A percentile compares a stretch with the other conserved stretches of the same genome.
phyloP scores from a whole-genome alignment of 2,797 vertebrate genomes.

The Acestrorhynchus altus region DNA sequence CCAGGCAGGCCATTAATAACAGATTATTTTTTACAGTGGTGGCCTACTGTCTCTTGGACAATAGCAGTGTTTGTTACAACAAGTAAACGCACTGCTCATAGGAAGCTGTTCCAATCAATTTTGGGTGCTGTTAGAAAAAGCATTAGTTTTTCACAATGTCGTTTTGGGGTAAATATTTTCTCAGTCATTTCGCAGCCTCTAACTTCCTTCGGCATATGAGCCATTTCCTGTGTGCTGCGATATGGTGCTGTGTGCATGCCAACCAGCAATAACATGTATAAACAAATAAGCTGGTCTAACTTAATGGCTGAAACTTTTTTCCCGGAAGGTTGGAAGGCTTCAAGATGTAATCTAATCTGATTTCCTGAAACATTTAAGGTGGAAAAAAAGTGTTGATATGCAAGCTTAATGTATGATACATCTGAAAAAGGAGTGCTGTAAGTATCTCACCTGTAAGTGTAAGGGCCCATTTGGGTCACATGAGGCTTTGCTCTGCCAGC shows the following conservation, averaged over 20 bases:
- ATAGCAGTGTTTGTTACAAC: background rate
- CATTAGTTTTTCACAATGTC: slow-evolving; percentile 5
- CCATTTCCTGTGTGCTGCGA: slow-evolving; percentile 24
- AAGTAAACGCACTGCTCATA: background rate
- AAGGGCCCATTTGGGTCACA: slow-evolving; percentile 81
- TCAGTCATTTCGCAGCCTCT: background rate
- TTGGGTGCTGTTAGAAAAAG: background rate
- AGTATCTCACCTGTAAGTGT: slow-evolving; percentile 80
- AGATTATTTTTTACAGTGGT: too few relatives aligned
- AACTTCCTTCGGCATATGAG: slow-evolving; percentile 25
- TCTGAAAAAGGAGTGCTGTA: background rate
- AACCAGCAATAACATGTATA: background rate
- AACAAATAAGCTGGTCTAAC: too few relatives aligned
- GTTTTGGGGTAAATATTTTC: background rate
- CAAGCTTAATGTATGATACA: background rate
- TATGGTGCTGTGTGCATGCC: background rate
- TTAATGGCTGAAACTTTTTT: too few relatives aligned
- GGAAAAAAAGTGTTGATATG: background rate
- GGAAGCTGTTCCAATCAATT: background rate
- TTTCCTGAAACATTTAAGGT: background rate
- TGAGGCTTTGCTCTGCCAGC: slow-evolving; percentile 72
- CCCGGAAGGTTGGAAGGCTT: too few relatives aligned
- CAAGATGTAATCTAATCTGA: background rate
- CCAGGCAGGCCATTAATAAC: too few relatives aligned
- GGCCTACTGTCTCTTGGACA: too few relatives aligned